Evolutionary conservation across 2,888 invertebrate genomes (phyloP), one percentile per base, ranked within the genome.

Genomic region (Linnaemya vulpina): DNA sequence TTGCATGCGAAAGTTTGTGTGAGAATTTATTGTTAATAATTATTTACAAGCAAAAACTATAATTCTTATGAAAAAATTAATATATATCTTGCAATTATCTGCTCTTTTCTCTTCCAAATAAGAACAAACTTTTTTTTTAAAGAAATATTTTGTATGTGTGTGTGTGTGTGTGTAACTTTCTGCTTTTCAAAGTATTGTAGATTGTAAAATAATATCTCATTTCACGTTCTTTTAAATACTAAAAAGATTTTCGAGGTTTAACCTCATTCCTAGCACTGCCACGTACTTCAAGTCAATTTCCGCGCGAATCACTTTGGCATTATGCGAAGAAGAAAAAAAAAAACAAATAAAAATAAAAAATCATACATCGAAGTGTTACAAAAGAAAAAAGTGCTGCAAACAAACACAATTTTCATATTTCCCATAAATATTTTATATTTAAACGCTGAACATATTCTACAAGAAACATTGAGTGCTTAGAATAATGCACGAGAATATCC

Each of bases 201-300:
- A n/a, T n/a, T n/a, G n/a, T n/a, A n/a, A n/a, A n/a, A n/a, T n/a
- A n/a, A n/a, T n/a, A n/a, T n/a, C n/a, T n/a, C n/a, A n/a, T n/a
- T n/a, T n/a, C n/a, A n/a, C n/a, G n/a, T n/a, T n/a, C n/a, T n/a
- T n/a, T n/a, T n/a, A n/a, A n/a, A n/a, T n/a, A n/a, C n/a, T n/a
- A n/a, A n/a, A n/a, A n/a, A n/a, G n/a, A n/a, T n/a, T n/a, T 62
- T 70, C 17, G 4, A 55, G 58, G 17, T 30, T 30, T 30, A 5
- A 2, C 30, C 30, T 30, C 65, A 65, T 75, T 70, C 15, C 20
- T 63, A 55, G n/a, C 25, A 65, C 60, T 30, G 49, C 62, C 68
- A 82, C 78, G 82, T 82, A 82, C 25, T 60, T 46, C 55, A 70
- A 82, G 73, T 81, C 63, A 84, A 77, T 78, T 85, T 82, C 81